Evolutionary conservation across 2,113 vertebrate species (phyloP).

Genomic region (Galemys pyrenaicus): DNA sequence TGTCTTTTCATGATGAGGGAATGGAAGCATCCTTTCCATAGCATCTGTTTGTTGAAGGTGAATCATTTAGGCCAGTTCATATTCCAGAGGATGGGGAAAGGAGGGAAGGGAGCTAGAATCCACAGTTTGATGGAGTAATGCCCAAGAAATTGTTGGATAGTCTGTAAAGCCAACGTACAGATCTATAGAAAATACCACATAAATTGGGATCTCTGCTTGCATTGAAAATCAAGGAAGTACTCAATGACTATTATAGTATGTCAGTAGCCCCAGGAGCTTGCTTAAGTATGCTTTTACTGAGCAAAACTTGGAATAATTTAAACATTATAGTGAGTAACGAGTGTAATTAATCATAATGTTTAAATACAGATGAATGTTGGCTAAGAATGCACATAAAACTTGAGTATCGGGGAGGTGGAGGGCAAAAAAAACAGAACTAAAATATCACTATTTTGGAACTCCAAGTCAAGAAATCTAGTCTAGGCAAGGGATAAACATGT

Average conservation of each 20-base stretch:
- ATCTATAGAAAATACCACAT: neutral
- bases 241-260: neutral
- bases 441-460: neutral
- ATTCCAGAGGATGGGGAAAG: neutral
- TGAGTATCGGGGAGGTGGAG: too few relatives aligned
- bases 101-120: neutral
- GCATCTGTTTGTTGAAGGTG: neutral
- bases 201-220: neutral
- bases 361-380: neutral
- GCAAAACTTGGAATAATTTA: neutral
- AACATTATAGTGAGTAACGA: neutral
- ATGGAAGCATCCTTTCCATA: neutral
- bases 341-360: neutral
- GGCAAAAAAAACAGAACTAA: neutral
- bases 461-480: neutral
- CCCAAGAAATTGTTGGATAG: neutral
- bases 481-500: neutral
- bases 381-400: neutral
- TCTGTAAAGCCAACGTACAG: neutral
- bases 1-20: neutral
- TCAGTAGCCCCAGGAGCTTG: neutral
- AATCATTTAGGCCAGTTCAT: neutral
- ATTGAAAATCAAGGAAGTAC: neutral
- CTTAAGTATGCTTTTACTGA: neutral
- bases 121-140: neutral